Base-by-base conservation (phyloP, 2,113 vertebrate genomes). In the Azemiops feae region DNA sequence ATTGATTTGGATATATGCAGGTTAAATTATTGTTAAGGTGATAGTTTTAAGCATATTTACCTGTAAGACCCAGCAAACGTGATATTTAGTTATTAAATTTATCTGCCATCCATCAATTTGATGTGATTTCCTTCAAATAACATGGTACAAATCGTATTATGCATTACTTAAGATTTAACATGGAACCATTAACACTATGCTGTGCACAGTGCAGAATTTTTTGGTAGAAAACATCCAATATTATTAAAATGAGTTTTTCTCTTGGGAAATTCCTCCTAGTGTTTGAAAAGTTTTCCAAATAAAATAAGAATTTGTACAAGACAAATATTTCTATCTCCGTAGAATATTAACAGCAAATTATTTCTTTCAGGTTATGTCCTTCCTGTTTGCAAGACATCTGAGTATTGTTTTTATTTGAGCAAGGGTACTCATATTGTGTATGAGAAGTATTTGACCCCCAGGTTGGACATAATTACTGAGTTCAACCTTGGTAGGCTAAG, bases 151-250 rank as follows among this genome's bases (percentile, higher is more conserved):
- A 25, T 60, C 1, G 2, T 9, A 22, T 3, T 14, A 30, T 45
- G 30, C 18, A 43, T 86, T 39, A 23, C 14, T 43, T 30, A 54
- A 54, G 45, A 43, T 92, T 91, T 85, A 55, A 74, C 74, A 20
- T 0, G 6, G 52, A 10, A 43, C 69, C 89, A 91, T 3, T 87
- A 90, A 53, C 58, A 34, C 45, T 92, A 74, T 87, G 92, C 64
- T 85, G 18, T 89, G 45, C n/a, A 45, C 3, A 7, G 1, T 39
- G 16, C 52, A 23, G 27, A 6, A 7, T 85, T 57, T 50, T 87
- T 50, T 50, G 8, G 5, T 64, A 93, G 20, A 88, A 95, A 90
- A 93, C 85, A 95, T 85, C 86, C 57, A 54, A 64, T 91, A 60
- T 58, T 91, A 90, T 30, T 89, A 86, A 94, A 93, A 86, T 92